A percentile compares a stretch with the other conserved stretches of the same genome.
Conservation (phyloP, 2,888 invertebrate genomes). For the Labia minor region DNA sequence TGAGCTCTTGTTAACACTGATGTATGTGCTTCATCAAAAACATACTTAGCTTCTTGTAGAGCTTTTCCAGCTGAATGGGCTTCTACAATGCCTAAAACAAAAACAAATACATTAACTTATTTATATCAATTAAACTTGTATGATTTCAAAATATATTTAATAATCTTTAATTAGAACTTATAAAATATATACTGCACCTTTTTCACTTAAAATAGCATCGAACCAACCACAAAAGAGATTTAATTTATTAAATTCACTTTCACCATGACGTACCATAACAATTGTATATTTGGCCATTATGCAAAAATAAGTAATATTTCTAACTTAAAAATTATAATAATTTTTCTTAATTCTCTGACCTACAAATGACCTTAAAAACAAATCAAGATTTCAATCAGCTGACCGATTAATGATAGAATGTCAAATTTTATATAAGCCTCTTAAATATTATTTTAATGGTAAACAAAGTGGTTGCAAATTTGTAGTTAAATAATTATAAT, state of each 20-base stretch:
- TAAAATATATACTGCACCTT: slow-evolving; percentile 34
- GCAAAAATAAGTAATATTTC: slow-evolving; percentile 28
- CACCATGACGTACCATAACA: slow-evolving; percentile 54
- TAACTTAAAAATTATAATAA: slow-evolving; percentile 20
- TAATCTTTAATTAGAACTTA: too few relatives aligned
- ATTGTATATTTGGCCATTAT: slow-evolving; percentile 44
- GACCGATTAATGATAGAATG: too few relatives aligned
- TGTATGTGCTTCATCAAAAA: slow-evolving; percentile 70
- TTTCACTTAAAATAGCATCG: slow-evolving; percentile 48
- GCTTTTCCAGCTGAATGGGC: slow-evolving; percentile 61
- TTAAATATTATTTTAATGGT: too few relatives aligned
- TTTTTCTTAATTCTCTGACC: background rate
- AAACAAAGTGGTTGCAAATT: too few relatives aligned
- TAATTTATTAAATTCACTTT: slow-evolving; percentile 53
- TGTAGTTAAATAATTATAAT: too few relatives aligned
- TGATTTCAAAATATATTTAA: too few relatives aligned
- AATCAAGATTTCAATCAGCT: too few relatives aligned
- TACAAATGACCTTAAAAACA: background rate
- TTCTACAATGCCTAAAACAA: slow-evolving; percentile 40
- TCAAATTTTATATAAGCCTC: too few relatives aligned
- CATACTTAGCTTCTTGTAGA: slow-evolving; percentile 53
- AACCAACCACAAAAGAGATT: slow-evolving; percentile 55
- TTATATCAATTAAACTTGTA: too few relatives aligned
- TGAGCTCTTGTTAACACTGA: slow-evolving; percentile 70
- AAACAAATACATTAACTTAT: background rate